Percentiles rank a stretch among this genome's conserved stretches.
Conservation (phyloP, 2,797 vertebrate genomes). For the Nannoperca australis region DNA sequence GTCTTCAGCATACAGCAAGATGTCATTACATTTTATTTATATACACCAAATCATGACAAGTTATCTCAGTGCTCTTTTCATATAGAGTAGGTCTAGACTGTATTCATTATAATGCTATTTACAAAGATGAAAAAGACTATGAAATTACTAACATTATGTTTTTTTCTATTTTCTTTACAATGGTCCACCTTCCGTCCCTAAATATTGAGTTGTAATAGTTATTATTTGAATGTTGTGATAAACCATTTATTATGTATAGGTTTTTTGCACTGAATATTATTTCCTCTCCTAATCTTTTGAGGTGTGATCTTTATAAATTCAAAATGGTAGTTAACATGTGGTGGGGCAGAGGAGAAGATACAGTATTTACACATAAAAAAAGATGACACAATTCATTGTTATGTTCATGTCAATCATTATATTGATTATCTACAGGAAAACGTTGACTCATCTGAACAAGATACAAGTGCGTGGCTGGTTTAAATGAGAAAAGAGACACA, state of each 20-base stretch:
- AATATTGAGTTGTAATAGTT: conserved; percentile 13
- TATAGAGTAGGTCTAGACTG: no score
- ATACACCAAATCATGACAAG: no score
- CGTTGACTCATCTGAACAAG: conserved; percentile 6
- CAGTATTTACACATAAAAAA: conserved; percentile 6
- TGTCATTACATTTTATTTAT: no score
- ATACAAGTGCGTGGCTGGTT: background rate
- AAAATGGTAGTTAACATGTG: background rate
- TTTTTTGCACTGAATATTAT: no score
- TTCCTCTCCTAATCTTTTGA: no score
- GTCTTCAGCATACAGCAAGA: no score
- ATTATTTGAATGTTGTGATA: conserved; percentile 24
- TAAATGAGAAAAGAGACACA: background rate
- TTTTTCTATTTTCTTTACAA: conserved; percentile 19
- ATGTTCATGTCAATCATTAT: conserved; percentile 2
- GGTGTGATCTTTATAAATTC: conserved; percentile 15
- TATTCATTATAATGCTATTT: no score
- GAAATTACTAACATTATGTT: background rate
- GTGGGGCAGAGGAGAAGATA: background rate
- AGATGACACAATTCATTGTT: background rate
- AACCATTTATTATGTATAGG: background rate
- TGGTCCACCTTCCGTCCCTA: background rate
- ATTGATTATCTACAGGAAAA: conserved; percentile 18
- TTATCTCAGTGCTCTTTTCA: no score
- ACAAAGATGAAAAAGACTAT: no score